Evolutionary conservation across 2,113 vertebrate species (phyloP).

Genomic region (Nibea coibor): DNA sequence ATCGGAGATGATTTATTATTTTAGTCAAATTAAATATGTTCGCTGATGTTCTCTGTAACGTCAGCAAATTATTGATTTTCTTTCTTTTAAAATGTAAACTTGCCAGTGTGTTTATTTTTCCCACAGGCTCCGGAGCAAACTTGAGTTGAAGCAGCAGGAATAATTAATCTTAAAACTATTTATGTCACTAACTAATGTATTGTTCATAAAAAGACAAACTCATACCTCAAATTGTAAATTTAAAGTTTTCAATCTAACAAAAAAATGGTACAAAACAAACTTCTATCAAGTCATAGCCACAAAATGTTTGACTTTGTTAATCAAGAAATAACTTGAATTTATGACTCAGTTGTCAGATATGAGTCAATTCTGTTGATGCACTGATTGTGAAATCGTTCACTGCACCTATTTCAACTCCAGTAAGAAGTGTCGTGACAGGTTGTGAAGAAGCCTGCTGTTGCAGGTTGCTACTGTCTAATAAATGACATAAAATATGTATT

Average conservation of each 20-base stretch:
- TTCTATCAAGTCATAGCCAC: no score
- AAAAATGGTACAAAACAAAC: no score
- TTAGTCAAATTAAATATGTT: background rate
- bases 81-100: background rate
- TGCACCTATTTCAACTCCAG: background rate
- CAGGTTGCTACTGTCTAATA: background rate
- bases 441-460: background rate
- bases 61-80: background rate
- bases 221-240: background rate
- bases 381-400: no score
- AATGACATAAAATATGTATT: background rate
- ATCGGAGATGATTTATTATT: conserved; percentile 11
- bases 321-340: no score
- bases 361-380: no score
- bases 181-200: background rate
- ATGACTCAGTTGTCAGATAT: no score
- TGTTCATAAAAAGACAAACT: background rate
- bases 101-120: background rate
- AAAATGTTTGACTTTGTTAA: no score
- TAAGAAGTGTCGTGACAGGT: background rate
- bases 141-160: no score
- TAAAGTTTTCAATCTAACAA: no score
- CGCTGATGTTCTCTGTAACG: background rate
- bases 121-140: no score
- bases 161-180: no score